A percentile compares a stretch with the other conserved stretches of the same genome.
Evolutionary conservation across 30 jellyfish, hydroid and myxozoan species (phyloP).

Genomic region (Hydra vulgaris): DNA sequence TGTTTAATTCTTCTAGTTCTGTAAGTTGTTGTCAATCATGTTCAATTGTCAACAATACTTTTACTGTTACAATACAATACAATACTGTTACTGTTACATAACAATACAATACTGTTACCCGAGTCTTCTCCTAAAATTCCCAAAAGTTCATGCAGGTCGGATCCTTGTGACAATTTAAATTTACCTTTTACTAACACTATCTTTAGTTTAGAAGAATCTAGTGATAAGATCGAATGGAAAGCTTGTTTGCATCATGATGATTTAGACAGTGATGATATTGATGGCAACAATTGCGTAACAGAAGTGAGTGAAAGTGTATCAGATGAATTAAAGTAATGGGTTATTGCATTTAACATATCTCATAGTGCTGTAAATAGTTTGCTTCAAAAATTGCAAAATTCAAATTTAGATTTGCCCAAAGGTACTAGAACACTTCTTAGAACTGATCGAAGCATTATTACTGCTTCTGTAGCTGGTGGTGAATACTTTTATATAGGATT

Average conservation of each 20-base stretch:
- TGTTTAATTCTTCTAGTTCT: not conserved
- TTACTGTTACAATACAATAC: no score
- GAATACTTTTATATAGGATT: conserved; percentile 17
- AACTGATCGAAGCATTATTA: conserved; percentile 1
- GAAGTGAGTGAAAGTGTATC: not conserved
- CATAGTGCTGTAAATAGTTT: conserved; percentile 2
- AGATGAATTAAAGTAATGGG: not conserved
- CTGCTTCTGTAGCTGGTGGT: conserved; percentile 8
- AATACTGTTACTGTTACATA: no score
- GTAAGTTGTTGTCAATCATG: not conserved
- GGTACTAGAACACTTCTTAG: conserved; percentile 30
- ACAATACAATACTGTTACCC: no score
- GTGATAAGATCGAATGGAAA: not conserved
- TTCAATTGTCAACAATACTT: not conserved
- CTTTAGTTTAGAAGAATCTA: not conserved
- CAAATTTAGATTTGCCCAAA: conserved; percentile 7
- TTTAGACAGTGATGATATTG: not conserved
- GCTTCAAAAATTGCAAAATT: not conserved
- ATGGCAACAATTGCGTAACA: not conserved
- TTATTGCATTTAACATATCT: not conserved
- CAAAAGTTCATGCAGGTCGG: not conserved
- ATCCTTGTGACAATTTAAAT: not conserved
- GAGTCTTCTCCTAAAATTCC: not conserved
- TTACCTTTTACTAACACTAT: not conserved
- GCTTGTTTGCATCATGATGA: not conserved